Conservation (phyloP, 64 coral and sea anemone genomes). For the Anthopleura sola region DNA sequence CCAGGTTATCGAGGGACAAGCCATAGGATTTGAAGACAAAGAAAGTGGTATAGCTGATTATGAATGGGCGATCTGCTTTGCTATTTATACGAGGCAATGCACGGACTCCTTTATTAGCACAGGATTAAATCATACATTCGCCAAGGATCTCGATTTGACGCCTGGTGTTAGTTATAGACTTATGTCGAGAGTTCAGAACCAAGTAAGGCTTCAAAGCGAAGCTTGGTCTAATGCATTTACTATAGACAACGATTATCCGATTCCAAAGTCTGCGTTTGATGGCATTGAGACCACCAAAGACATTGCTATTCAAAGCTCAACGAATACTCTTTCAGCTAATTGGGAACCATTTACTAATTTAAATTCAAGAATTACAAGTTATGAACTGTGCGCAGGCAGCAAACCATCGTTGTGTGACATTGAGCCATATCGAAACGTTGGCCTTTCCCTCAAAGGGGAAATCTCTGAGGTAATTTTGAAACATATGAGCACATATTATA, state of each 20-base stretch:
- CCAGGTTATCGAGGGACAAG: constrained; percentile 15
- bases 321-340: constrained; percentile 44
- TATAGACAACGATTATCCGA: constrained; percentile 14
- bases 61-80: constrained; percentile 46
- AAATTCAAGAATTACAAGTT: constrained; percentile 27
- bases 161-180: constrained; percentile 53
- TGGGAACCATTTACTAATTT: constrained; percentile 57
- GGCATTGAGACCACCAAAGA: constrained; percentile 21
- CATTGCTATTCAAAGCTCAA: constrained; percentile 31
- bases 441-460: constrained; percentile 20
- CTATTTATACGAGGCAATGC: background rate
- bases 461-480: constrained; percentile 60
- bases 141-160: constrained; percentile 38
- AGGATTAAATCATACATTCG: constrained; percentile 21
- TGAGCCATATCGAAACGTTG: constrained; percentile 21
- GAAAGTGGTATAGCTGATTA: constrained; percentile 53
- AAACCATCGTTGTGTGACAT: constrained; percentile 45
- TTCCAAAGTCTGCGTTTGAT: constrained; percentile 36
- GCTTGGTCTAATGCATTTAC: constrained; percentile 49
- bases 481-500: constrained; percentile 62
- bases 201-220: constrained; percentile 33
- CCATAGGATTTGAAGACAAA: constrained; percentile 48
- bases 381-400: constrained; percentile 61
- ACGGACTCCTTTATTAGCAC: constrained; percentile 49
- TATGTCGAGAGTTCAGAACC: constrained; percentile 43